Evolutionary conservation across 2,113 vertebrate genomes (phyloP).

Genomic region (Nannospalax galili): DNA sequence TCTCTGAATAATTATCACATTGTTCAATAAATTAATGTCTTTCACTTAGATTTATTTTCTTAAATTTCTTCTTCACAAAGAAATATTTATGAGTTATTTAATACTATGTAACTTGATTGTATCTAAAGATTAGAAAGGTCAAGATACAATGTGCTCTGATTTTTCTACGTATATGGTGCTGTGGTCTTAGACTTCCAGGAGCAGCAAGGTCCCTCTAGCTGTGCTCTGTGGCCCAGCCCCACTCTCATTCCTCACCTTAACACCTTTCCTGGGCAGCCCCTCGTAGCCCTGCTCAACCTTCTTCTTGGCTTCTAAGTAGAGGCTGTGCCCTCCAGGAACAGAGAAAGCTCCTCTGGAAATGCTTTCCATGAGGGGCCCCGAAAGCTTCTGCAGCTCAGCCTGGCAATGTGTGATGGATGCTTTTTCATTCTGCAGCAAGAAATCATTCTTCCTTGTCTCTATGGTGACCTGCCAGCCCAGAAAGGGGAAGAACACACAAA

Average conservation of each 20-base stretch:
- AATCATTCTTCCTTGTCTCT: constrained; percentile 24
- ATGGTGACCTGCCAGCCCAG: neutral
- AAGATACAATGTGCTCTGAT: neutral
- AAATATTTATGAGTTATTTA: neutral
- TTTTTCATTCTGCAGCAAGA: constrained; percentile 54
- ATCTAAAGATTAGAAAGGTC: neutral
- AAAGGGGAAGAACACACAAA: neutral
- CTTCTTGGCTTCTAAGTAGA: constrained; percentile 42
- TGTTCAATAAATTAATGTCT: neutral
- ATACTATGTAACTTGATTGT: neutral
- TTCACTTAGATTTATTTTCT: neutral
- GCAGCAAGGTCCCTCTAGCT: neutral
- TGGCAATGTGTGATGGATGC: constrained; percentile 43
- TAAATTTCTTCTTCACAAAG: neutral
- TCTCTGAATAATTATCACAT: too few species aligned
- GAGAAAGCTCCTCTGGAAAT: constrained; percentile 33
- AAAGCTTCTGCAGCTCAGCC: neutral
- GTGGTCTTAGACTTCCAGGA: neutral
- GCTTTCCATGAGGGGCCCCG: neutral
- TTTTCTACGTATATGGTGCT: neutral
- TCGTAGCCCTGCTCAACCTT: neutral
- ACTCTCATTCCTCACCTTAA: constrained; percentile 45
- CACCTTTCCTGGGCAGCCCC: constrained; percentile 11
- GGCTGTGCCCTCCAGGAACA: constrained; percentile 14
- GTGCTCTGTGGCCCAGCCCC: too few species aligned